Evolutionary conservation across 1,140 invertebrate genomes (phyloP), one percentile per base, ranked within the genome.

Genomic region (Drosophila melanica): DNA sequence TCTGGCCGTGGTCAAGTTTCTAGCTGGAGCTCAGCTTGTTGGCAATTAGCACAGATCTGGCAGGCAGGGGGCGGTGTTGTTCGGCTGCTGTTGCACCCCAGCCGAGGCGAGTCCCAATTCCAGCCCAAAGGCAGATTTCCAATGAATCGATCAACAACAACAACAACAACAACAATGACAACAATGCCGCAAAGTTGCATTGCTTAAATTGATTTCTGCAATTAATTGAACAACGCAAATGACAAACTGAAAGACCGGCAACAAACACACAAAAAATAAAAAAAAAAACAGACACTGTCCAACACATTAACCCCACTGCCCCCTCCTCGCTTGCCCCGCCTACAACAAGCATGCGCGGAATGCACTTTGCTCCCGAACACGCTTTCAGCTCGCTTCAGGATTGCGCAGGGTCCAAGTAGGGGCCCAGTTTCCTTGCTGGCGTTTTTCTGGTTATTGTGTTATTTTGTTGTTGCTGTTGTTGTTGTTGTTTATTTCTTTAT

Each of bases 141-240:
- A 85, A 78, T 90, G 85, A 85, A 89, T 89, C 81, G 81, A 90
- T 90, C 81, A 81, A 59, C 37, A 47, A 51, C 54, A 72, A 41
- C 16, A 59, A 37, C 35, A 63, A 8, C 50, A 51, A 33, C 20
- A 44, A 18, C 23, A 76, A 64, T 59, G 63, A 60, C 53, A 79
- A 72, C 74, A 85, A 87, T 86, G 78, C 71, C 58, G 64, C 85
- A 90, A 75, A 75, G 77, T 80, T 75, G 80, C 87, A 90, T 90
- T 90, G 77, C 89, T 90, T 78, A 89, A 90, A 90, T 90, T 90
- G 82, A 90, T 90, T 90, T 90, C 82, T 90, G 80, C 89, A 90
- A 90, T 90, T 90, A 90, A 90, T 90, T 87, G 82, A 90, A 89
- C 79, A 87, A 89, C 82, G 79, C 79, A 87, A 86, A 86, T 87